A percentile compares a stretch with the other conserved stretches of the same genome.
These are phyloP conservation scores for Ameiurus melas DNA, from an alignment of 2,113 vertebrate genomes.

Conservation along the genomic window DNA sequence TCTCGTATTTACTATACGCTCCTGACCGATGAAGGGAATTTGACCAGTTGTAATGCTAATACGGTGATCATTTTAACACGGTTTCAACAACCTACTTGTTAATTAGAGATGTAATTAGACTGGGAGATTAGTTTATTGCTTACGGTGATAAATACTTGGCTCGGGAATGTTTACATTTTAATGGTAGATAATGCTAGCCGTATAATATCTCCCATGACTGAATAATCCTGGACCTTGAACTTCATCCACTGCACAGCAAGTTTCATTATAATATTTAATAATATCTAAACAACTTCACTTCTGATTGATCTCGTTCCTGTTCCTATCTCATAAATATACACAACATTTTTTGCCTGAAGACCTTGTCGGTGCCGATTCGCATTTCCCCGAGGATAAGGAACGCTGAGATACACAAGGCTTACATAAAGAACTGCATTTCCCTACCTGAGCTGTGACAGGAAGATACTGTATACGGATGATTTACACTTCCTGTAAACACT, in stretches of 20 bases:
- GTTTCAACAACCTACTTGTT: neutral
- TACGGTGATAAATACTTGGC: neutral
- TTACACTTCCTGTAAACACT: neutral
- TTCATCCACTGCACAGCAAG: neutral
- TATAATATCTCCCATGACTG: neutral
- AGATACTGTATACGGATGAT: neutral
- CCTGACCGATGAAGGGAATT: neutral
- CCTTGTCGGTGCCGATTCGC: neutral
- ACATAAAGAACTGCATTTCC: neutral
- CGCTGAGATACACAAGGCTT: neutral
- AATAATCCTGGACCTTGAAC: neutral
- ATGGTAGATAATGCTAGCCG: neutral
- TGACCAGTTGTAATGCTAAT: slow-evolving; percentile 6
- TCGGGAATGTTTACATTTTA: neutral
- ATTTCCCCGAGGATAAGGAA: neutral
- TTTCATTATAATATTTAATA: neutral
- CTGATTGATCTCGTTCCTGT: neutral
- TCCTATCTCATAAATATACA: neutral
- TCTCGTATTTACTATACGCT: neutral
- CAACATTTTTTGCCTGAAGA: neutral
- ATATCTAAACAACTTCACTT: neutral
- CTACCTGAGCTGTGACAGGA: neutral
- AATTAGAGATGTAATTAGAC: neutral
- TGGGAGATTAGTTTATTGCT: neutral
- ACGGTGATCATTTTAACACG: neutral